Percentiles rank a stretch among this genome's conserved stretches.
phyloP scores from a whole-genome alignment of 2,888 invertebrate species.

The Cylindroiulus punctatus region DNA sequence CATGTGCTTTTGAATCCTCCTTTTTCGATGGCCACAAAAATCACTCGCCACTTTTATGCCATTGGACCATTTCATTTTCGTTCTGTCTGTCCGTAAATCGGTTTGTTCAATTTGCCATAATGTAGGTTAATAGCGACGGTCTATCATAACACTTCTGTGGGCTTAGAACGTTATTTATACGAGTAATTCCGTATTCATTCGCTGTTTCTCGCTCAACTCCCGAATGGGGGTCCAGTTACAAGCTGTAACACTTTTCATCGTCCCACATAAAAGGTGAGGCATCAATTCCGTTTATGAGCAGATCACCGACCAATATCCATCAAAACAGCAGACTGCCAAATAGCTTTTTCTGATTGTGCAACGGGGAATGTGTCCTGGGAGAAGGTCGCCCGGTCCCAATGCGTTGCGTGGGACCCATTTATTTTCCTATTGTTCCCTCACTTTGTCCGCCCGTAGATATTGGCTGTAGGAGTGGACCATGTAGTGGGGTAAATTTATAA shows the following conservation, averaged over 20 bases:
- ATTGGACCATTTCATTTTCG: neutral
- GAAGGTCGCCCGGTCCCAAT: conserved; percentile 9
- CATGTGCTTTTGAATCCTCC: neutral
- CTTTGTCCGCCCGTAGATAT: conserved; percentile 17
- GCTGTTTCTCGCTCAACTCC: neutral
- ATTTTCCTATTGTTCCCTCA: conserved; percentile 20
- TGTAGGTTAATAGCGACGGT: conserved; percentile 20
- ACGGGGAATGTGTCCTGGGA: neutral
- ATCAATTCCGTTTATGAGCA: conserved; percentile 33
- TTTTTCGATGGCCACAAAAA: neutral
- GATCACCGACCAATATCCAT: conserved; percentile 33
- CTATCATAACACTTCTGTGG: neutral
- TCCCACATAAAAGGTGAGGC: conserved; percentile 21
- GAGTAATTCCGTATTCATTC: conserved; percentile 19
- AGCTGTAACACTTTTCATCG: conserved; percentile 5
- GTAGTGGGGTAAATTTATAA: neutral
- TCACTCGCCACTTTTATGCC: neutral
- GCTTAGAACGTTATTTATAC: neutral
- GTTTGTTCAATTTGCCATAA: conserved; percentile 9
- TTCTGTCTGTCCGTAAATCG: neutral
- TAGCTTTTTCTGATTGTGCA: conserved; percentile 31
- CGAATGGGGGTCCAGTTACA: neutral
- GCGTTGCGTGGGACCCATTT: conserved; percentile 30
- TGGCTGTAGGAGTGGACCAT: neutral
- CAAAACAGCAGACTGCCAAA: conserved; percentile 42